These are phyloP conservation scores for Acleris laterana DNA, from an alignment of 2,888 invertebrate genomes.

Conservation along the genomic window DNA sequence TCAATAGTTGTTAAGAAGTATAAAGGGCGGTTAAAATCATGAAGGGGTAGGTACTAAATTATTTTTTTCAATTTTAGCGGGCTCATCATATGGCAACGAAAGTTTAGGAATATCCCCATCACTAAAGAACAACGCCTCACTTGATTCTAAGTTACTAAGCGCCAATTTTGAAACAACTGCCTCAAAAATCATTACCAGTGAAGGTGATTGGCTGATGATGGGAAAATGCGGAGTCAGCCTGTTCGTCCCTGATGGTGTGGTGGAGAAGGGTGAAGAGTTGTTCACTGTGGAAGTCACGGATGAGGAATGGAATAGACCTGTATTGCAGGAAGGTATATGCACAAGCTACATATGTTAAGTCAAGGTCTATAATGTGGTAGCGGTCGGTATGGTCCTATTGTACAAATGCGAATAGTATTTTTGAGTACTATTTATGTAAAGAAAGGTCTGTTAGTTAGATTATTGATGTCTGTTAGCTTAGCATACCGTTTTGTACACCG, in stretches of 20 bases:
- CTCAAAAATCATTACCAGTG: conserved; percentile 81
- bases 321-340: conserved; percentile 87
- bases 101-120: conserved; percentile 80
- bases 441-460: too few species aligned
- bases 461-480: too few species aligned
- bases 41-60: too few species aligned
- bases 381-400: too few species aligned
- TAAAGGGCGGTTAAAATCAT: too few species aligned
- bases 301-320: conserved; percentile 95
- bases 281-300: conserved; percentile 94
- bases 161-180: conserved; percentile 66
- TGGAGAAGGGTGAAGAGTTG: conserved; percentile 92
- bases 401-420: too few species aligned
- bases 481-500: too few species aligned
- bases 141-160: conserved; percentile 65
- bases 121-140: conserved; percentile 72
- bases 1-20: too few species aligned
- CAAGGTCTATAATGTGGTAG: too few species aligned
- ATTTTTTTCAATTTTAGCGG: conserved; percentile 57
- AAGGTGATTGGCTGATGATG: conserved; percentile 86
- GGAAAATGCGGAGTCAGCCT: conserved; percentile 92
- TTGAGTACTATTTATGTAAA: too few species aligned
- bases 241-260: conserved; percentile 94
- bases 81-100: conserved; percentile 77
- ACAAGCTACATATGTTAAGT: too few species aligned